Percentiles rank a stretch among this genome's conserved stretches.
Conservation (phyloP, 2,797 vertebrate genomes). For the Molossus alvarezi region DNA sequence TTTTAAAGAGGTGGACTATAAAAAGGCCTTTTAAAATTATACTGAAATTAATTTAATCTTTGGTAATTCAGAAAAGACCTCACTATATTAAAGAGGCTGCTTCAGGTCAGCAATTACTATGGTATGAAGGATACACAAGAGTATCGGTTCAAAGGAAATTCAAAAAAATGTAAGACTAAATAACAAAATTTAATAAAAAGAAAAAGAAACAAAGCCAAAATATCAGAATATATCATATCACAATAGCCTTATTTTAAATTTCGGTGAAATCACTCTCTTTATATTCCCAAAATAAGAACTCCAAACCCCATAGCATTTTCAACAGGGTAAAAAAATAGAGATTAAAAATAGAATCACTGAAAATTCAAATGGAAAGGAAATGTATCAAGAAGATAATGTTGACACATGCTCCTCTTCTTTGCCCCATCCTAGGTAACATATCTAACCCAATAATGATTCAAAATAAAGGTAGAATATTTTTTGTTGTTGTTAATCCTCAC, state of each 20-base stretch:
- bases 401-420: conserved; percentile 21
- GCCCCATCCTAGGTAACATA: conserved; percentile 18
- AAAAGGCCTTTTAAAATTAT: conserved; percentile 41
- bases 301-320: conserved; percentile 46
- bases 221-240: conserved; percentile 67
- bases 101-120: not conserved
- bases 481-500: no score
- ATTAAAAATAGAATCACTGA: conserved; percentile 66
- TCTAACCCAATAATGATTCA: conserved; percentile 31
- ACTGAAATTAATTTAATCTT: conserved; percentile 30
- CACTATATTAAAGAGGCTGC: conserved; percentile 35
- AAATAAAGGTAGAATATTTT: conserved; percentile 52
- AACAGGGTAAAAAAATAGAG: not conserved
- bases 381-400: conserved; percentile 42
- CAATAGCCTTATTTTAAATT: conserved; percentile 39
- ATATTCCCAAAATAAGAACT: conserved; percentile 34
- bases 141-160: conserved; percentile 49
- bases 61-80: conserved; percentile 48
- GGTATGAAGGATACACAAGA: conserved; percentile 37
- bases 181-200: conserved; percentile 61
- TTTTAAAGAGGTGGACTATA: conserved; percentile 46
- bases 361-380: conserved; percentile 71
- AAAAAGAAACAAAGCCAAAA: conserved; percentile 55
- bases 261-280: conserved; percentile 31
- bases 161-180: conserved; percentile 68